Evolutionary conservation across 2,113 vertebrate genomes (phyloP).

Genomic region (Vidua macroura): DNA sequence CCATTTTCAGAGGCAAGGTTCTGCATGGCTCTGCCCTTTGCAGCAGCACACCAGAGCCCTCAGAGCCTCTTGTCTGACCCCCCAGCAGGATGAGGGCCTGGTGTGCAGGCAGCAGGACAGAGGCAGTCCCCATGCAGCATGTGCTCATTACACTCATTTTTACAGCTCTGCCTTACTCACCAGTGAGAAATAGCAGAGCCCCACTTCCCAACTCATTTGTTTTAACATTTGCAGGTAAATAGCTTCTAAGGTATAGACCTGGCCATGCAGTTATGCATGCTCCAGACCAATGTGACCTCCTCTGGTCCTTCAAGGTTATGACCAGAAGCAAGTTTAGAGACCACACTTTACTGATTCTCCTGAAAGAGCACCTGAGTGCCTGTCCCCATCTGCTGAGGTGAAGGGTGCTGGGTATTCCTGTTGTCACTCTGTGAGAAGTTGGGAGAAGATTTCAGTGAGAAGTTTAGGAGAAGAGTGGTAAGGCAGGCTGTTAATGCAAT

Average conservation of each 20-base stretch:
- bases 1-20: accelerated
- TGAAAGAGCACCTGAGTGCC: neutral
- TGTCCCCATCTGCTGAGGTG: neutral
- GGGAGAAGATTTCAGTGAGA: neutral
- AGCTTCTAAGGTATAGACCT: neutral
- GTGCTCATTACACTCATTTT: neutral
- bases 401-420: neutral
- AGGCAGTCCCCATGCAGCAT: neutral
- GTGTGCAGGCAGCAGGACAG: neutral
- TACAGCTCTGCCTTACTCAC: neutral
- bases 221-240: neutral
- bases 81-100: neutral
- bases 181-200: neutral
- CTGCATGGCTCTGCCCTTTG: accelerated
- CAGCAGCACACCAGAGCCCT: neutral
- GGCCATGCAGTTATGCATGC: neutral
- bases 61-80: neutral
- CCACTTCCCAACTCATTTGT: neutral
- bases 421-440: neutral
- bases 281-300: neutral
- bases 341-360: neutral
- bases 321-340: neutral
- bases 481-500: neutral
- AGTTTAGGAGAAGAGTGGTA: neutral
- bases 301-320: neutral